phyloP scores from a whole-genome alignment of 2,888 invertebrate species.

The Xestia ashworthii region DNA sequence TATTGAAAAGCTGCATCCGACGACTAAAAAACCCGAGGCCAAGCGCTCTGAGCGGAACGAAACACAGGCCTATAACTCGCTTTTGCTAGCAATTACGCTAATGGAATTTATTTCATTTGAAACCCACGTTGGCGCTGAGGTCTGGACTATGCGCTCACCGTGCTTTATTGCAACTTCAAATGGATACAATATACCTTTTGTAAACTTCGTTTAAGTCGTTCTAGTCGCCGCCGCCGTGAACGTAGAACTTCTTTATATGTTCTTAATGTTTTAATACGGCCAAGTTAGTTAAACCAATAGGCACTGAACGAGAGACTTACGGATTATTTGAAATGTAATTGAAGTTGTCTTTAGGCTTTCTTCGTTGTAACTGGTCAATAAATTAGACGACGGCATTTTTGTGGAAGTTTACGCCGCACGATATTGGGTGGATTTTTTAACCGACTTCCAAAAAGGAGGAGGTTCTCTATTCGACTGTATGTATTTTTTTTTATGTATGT shows the following conservation, averaged over 20 bases:
- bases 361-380: neutral
- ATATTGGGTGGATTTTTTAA: neutral
- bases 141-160: conserved; percentile 63
- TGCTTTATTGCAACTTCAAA: conserved; percentile 67
- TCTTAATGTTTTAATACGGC: conserved; percentile 38
- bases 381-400: neutral
- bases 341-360: neutral
- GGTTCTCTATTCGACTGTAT: too few species aligned
- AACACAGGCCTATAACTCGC: conserved; percentile 75
- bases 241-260: conserved; percentile 35
- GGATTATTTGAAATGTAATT: neutral
- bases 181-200: conserved; percentile 63
- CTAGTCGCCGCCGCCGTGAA: conserved; percentile 15
- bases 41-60: conserved; percentile 19
- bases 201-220: conserved; percentile 49
- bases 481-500: too few species aligned
- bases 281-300: conserved; percentile 26
- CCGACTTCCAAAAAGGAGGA: too few species aligned
- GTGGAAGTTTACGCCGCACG: too few species aligned
- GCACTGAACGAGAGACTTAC: conserved; percentile 3
- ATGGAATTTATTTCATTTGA: conserved; percentile 87
- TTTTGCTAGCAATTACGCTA: conserved; percentile 85
- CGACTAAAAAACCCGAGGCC: conserved; percentile 44
- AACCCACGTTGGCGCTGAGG: conserved; percentile 65
- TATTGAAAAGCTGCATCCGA: conserved; percentile 48